Evolutionary conservation across 2,888 invertebrate species (phyloP), one percentile per base, ranked within the genome.

Genomic region (Falcaria lacertinaria): DNA sequence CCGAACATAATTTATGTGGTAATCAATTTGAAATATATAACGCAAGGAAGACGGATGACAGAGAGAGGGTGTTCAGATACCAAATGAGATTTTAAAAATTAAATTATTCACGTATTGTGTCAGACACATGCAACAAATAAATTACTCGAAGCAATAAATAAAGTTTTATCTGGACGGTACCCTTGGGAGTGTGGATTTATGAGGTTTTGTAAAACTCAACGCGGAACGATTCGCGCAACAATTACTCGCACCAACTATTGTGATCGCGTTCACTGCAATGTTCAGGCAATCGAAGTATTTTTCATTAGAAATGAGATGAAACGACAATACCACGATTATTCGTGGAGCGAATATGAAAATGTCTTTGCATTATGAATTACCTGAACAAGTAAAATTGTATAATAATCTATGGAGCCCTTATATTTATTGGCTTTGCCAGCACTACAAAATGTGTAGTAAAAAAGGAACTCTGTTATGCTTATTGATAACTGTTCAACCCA

Each of bases 81-180:
- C 17, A 13, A 19, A 22, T 14, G 22, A 14, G 22, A 17, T 37
- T 37, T 13, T 25, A 37, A 22, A 22, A 37, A 25, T 34, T 13
- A 16, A 39, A 39, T 39, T 34, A 54, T 62, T 45, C 53, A 58
- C 45, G 50, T 50, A 53, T 52, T 52, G 51, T 53, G 66, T 68
- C 69, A 63, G 64, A 54, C 60, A 64, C 64, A 69, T 62, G 65
- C 57, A 66, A 48, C 57, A 50, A 64, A 74, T 80, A 79, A 80
- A 80, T 80, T 73, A 71, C 54, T 58, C 52, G 50, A 56, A 44
- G 64, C 64, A 69, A 75, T 80, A 78, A 80, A 80, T 80, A 80
- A 74, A 75, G 58, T 79, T 74, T 78, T 80, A 77, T 79, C 75
- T 67, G 64, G 65, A 73, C 73, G 54, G 64, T 56, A 66, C 75